phyloP scores from a whole-genome alignment of 1,140 invertebrate species.

The Drosophila takahashii region DNA sequence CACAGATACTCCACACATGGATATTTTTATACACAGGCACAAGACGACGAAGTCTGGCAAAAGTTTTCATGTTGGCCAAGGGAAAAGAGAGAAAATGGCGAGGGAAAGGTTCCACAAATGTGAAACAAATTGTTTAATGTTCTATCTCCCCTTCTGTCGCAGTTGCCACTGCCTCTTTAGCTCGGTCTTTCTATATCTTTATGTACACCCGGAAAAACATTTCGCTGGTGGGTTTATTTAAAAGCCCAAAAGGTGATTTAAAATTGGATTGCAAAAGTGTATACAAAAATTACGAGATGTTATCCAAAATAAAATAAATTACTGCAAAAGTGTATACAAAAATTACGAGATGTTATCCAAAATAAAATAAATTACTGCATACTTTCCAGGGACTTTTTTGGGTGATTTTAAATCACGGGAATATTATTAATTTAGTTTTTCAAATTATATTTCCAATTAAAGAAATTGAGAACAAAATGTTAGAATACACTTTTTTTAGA shows the following conservation, averaged over 20 bases:
- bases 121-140: conserved; percentile 67
- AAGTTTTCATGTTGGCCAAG: conserved; percentile 42
- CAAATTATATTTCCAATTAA: too few species aligned
- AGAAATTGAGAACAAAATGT: not conserved
- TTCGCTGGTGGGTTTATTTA: not conserved
- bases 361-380: not conserved
- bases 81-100: conserved; percentile 13
- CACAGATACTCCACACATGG: conserved; percentile 12
- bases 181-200: not conserved
- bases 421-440: not conserved
- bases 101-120: conserved; percentile 52
- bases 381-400: not conserved
- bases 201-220: not conserved
- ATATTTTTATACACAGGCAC: conserved; percentile 14
- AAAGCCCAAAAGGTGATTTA: not conserved
- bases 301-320: not conserved
- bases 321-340: too few species aligned
- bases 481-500: not conserved
- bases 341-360: not conserved
- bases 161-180: not conserved
- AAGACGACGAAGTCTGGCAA: conserved; percentile 30
- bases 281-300: not conserved
- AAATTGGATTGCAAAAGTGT: too few species aligned
- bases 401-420: not conserved
- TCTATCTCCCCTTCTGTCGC: conserved; percentile 20